Conservation (phyloP, 1,140 invertebrate species). For the Listronotus bonariensis region DNA sequence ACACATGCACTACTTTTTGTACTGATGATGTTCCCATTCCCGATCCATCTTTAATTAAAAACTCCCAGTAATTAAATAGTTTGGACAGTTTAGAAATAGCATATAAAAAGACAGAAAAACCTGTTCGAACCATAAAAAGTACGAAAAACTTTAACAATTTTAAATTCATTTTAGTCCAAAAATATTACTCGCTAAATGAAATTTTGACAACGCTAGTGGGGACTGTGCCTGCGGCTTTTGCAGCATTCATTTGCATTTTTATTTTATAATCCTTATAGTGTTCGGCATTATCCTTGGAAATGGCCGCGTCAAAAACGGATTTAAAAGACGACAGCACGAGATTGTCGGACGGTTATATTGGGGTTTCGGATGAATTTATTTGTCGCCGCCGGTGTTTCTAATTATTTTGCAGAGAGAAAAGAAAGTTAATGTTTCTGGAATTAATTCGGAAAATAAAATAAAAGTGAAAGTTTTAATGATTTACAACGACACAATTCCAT, state of each 20-base stretch:
- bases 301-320: slow-evolving; percentile 23
- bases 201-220: slow-evolving; percentile 1
- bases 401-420: slow-evolving; percentile 20
- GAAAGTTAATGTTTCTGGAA: slow-evolving; percentile 4
- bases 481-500: no score
- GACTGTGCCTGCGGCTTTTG: background rate
- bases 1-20: no score
- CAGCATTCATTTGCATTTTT: slow-evolving; percentile 24
- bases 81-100: no score
- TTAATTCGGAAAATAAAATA: slow-evolving; percentile 12
- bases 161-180: background rate
- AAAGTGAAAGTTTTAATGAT: no score
- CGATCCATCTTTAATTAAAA: no score
- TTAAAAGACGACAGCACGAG: slow-evolving; percentile 16
- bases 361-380: slow-evolving; percentile 25
- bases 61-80: no score
- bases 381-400: slow-evolving; percentile 28
- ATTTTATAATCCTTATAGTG: slow-evolving; percentile 32
- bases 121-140: background rate
- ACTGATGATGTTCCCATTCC: no score
- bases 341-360: slow-evolving; percentile 17
- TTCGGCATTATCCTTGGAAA: slow-evolving; percentile 28
- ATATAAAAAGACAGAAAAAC: no score
- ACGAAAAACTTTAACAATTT: background rate
- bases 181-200: background rate